These are phyloP conservation scores for Morone chrysops DNA, from an alignment of 2,113 vertebrate genomes.

Conservation along the genomic window DNA sequence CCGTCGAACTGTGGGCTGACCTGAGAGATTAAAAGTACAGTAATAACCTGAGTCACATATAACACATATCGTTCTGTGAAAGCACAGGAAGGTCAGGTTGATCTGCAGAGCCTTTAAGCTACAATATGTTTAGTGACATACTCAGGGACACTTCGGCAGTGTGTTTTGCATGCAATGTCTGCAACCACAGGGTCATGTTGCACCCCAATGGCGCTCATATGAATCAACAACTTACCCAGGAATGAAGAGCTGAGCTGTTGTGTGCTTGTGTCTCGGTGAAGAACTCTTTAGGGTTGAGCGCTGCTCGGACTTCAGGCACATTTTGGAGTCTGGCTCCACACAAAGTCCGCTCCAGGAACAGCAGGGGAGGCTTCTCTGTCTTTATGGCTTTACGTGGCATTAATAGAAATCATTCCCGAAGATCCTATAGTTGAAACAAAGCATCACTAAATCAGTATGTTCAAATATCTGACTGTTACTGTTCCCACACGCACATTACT, in stretches of 20 bases:
- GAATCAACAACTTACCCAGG: slow-evolving; percentile 72
- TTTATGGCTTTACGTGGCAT: slow-evolving; percentile 90
- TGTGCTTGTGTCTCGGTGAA: slow-evolving; percentile 78
- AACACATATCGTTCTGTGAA: not conserved
- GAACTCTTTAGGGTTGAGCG: slow-evolving; percentile 82
- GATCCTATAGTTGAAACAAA: slow-evolving; percentile 15
- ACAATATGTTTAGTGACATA: not conserved
- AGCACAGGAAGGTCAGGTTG: not conserved
- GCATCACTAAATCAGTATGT: not conserved
- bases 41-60: not conserved
- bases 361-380: slow-evolving; percentile 83
- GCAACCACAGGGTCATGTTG: too few relatives aligned
- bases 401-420: slow-evolving; percentile 74
- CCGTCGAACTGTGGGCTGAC: slow-evolving; percentile 89
- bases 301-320: slow-evolving; percentile 65
- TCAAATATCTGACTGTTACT: not conserved
- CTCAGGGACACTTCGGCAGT: not conserved
- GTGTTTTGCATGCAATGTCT: too few relatives aligned
- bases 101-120: not conserved
- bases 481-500: not conserved
- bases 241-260: slow-evolving; percentile 36
- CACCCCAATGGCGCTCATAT: not conserved
- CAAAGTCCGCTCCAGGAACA: slow-evolving; percentile 86
- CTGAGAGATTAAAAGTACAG: slow-evolving; percentile 69
- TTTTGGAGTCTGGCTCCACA: slow-evolving; percentile 80